Evolutionary conservation across 2,888 invertebrate genomes (phyloP).

Genomic region (Amphipoea lucens): DNA sequence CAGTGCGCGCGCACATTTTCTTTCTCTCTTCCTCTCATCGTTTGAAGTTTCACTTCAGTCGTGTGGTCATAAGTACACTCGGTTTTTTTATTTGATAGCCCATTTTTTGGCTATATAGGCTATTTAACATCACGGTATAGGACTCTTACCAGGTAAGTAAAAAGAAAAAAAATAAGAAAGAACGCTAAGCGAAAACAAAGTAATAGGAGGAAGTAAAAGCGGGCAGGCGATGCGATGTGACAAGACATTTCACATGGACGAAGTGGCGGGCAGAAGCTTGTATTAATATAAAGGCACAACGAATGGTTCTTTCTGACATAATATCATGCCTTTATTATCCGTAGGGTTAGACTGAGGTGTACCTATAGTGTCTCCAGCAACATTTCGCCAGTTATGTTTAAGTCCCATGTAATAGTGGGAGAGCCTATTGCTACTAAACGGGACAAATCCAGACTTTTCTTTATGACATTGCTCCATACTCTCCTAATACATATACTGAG

Average conservation of each 20-base stretch:
- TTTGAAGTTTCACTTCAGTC: too few relatives aligned
- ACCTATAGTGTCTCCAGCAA: neutral
- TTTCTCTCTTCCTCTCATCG: too few relatives aligned
- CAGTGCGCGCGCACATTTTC: too few relatives aligned
- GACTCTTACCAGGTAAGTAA: neutral
- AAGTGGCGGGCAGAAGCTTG: too few relatives aligned
- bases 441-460: neutral
- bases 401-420: too few relatives aligned
- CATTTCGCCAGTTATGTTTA: neutral
- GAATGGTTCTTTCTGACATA: neutral
- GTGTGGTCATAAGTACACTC: too few relatives aligned
- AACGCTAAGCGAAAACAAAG: neutral
- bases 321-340: neutral
- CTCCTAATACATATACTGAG: neutral
- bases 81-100: neutral
- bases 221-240: too few relatives aligned
- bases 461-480: neutral
- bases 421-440: neutral
- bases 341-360: too few relatives aligned
- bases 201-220: too few relatives aligned
- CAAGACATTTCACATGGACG: too few relatives aligned
- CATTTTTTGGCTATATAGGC: neutral
- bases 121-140: neutral
- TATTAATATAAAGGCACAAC: neutral
- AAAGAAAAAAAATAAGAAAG: neutral